Percentiles rank a stretch among this genome's conserved stretches.
These are phyloP conservation scores for Lepidurus apus DNA, from an alignment of 1,140 invertebrate species.

Conservation along the genomic window DNA sequence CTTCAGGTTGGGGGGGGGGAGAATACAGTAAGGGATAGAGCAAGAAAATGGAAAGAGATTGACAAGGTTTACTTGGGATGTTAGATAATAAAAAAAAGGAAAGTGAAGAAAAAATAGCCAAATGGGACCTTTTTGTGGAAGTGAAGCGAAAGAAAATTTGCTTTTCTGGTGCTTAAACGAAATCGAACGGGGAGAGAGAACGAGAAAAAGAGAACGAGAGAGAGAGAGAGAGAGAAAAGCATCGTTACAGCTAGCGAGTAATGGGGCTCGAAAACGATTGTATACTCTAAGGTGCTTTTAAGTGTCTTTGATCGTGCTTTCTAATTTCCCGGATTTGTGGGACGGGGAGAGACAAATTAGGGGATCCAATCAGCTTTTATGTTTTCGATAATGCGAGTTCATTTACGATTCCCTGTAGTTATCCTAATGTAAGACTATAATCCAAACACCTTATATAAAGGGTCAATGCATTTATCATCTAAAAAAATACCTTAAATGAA, in stretches of 20 bases:
- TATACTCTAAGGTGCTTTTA: constrained; percentile 10
- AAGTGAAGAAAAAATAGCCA: background rate
- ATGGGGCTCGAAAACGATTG: constrained; percentile 7
- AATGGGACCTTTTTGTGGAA: background rate
- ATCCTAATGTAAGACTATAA: too few species aligned
- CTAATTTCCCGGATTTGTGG: background rate
- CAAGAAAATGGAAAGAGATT: constrained; percentile 15
- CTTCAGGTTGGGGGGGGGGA: background rate
- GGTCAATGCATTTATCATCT: too few species aligned
- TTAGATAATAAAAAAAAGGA: background rate
- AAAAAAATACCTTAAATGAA: too few species aligned
- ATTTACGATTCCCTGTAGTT: too few species aligned
- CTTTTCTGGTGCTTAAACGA: background rate
- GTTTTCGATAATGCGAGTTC: too few species aligned
- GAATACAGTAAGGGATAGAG: background rate
- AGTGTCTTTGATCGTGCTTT: background rate
- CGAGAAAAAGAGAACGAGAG: too few species aligned
- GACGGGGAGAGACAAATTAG: too few species aligned
- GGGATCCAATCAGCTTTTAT: too few species aligned
- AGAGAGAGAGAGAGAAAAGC: background rate
- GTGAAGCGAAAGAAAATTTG: constrained; percentile 13
- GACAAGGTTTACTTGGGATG: background rate
- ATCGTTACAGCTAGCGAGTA: constrained; percentile 14
- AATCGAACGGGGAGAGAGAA: background rate
- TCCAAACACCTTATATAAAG: too few species aligned